phyloP scores from a whole-genome alignment of 2,113 vertebrate genomes.

The Mirounga angustirostris region DNA sequence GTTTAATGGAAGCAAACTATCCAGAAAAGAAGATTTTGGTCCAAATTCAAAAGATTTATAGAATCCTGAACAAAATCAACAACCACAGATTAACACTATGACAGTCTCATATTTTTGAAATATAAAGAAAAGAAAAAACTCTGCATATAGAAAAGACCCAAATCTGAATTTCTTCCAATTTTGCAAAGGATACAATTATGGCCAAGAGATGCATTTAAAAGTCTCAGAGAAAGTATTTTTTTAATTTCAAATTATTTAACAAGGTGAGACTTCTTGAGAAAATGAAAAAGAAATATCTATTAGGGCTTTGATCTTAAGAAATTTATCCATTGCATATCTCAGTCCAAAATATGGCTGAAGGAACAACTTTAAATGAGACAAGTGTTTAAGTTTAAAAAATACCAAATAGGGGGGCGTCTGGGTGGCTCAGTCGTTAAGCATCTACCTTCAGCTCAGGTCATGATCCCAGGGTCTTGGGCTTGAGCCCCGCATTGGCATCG shows the following conservation, averaged over 20 bases:
- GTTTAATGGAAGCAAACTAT: not conserved
- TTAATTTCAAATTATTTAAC: not conserved
- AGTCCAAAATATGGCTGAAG: not conserved
- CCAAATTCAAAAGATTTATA: constrained; percentile 25
- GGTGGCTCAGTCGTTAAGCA: too few species aligned
- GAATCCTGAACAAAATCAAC: constrained; percentile 20
- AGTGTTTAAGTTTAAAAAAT: constrained; percentile 6
- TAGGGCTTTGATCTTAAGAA: not conserved
- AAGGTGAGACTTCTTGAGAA: not conserved
- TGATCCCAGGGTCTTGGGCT: too few species aligned
- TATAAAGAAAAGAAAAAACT: not conserved
- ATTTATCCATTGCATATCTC: not conserved
- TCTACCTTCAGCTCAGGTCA: too few species aligned
- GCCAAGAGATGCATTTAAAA: not conserved
- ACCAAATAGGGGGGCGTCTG: too few species aligned
- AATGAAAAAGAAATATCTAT: constrained; percentile 1
- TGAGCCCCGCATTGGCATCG: rapidly evolving
- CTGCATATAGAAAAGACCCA: not conserved
- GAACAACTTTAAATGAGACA: not conserved
- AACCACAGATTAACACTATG: not conserved
- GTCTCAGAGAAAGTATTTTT: constrained; percentile 27
- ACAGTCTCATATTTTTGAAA: not conserved
- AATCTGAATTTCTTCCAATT: not conserved
- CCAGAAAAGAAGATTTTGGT: constrained; percentile 16
- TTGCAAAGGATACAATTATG: not conserved